phyloP scores from a whole-genome alignment of 2,797 vertebrate species.

The Aldrovandia affinis region DNA sequence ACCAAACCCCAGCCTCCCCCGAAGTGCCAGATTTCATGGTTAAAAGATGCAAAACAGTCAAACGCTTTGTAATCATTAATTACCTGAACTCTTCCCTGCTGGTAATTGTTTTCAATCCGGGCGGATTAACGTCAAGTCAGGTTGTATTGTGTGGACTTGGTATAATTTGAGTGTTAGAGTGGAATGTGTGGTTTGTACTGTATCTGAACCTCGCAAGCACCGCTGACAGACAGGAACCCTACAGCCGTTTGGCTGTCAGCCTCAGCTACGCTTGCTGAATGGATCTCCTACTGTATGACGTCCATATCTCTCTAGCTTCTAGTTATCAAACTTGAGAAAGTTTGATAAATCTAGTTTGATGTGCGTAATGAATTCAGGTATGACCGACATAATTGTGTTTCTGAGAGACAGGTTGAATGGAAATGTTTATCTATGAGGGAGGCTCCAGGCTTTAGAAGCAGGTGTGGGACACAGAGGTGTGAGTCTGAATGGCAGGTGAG shows the following conservation, averaged over 20 bases:
- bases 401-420: neutral
- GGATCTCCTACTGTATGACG: neutral
- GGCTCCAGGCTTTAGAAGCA: neutral
- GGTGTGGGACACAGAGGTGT: neutral
- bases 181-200: neutral
- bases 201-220: neutral
- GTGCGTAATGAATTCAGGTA: neutral
- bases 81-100: neutral
- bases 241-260: neutral
- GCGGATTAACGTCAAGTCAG: neutral
- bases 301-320: neutral
- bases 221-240: neutral
- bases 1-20: neutral
- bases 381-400: neutral
- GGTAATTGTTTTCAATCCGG: slow-evolving; percentile 4
- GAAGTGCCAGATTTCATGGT: neutral
- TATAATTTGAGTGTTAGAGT: neutral
- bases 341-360: neutral
- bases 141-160: neutral
- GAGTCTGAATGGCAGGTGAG: neutral
- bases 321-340: neutral
- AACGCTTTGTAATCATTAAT: too few relatives aligned
- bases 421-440: neutral
- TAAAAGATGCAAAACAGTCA: neutral
- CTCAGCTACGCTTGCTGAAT: neutral